A percentile compares a stretch with the other conserved stretches of the same genome.
Conservation (phyloP, 2,888 invertebrate genomes). For the Hermaeophaga mercurialis region DNA sequence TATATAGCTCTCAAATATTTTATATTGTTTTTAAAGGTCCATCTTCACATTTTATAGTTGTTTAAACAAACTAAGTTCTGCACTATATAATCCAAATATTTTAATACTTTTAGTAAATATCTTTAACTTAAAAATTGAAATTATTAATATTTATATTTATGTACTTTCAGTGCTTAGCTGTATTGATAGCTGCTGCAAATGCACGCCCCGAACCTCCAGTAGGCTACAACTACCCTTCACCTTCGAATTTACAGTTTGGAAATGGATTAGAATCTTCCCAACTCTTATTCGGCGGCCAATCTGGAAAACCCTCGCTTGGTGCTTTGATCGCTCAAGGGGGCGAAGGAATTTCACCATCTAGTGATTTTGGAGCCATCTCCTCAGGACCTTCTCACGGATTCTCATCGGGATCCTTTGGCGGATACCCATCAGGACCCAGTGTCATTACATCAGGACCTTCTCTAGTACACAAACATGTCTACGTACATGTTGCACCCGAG, state of each 20-base stretch:
- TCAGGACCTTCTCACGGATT: not conserved
- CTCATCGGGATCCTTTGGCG: conserved; percentile 1
- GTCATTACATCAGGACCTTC: conserved; percentile 56
- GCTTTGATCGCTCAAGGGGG: conserved; percentile 5
- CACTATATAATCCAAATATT: no score
- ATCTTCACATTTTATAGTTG: no score
- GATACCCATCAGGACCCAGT: conserved; percentile 13
- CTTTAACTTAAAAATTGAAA: no score
- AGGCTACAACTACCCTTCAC: conserved; percentile 57
- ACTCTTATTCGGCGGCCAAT: not conserved
- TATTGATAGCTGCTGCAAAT: conserved; percentile 63
- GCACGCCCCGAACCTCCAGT: conserved; percentile 68
- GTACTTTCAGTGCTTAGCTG: conserved; percentile 48
- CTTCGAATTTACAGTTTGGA: conserved; percentile 16
- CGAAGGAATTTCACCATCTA: not conserved
- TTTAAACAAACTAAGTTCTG: no score
- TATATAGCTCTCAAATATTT: no score
- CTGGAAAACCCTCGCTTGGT: not conserved
- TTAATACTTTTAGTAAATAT: no score
- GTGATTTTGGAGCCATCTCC: not conserved
- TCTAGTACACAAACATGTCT: conserved; percentile 82
- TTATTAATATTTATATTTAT: no score
- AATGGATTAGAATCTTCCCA: not conserved
- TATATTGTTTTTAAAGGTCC: no score
- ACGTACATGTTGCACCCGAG: conserved; percentile 88